A percentile compares a stretch with the other conserved stretches of the same genome.
phyloP scores from a whole-genome alignment of 2,888 invertebrate species.

The Pachymerium ferrugineum region DNA sequence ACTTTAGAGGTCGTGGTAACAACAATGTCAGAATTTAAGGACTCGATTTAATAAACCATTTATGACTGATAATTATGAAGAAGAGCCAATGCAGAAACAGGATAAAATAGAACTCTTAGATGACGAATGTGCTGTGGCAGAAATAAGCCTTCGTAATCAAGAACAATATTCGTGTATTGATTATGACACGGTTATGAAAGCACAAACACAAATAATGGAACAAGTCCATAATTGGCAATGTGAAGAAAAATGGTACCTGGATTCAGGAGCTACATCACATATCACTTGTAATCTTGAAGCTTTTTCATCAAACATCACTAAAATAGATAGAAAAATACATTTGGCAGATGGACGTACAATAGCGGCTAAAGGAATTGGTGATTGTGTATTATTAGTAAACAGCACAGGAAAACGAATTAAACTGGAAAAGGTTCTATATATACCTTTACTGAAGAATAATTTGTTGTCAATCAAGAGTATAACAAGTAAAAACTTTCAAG shows the following conservation, averaged over 20 bases:
- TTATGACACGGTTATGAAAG: neutral
- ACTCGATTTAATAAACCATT: too few species aligned
- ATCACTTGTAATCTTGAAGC: neutral
- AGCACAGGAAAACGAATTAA: neutral
- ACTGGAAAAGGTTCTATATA: neutral
- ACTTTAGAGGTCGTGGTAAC: too few species aligned
- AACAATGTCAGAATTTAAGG: too few species aligned
- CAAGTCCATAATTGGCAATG: neutral
- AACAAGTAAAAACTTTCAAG: neutral
- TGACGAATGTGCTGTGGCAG: neutral
- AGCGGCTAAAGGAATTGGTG: neutral
- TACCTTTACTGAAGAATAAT: neutral
- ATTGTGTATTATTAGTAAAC: neutral
- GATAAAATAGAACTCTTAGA: too few species aligned
- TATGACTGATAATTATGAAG: too few species aligned
- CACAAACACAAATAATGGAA: neutral
- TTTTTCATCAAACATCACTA: too few species aligned
- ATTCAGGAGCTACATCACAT: neutral
- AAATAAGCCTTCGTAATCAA: too few species aligned
- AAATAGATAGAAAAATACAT: neutral
- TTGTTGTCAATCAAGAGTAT: neutral
- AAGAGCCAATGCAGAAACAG: too few species aligned
- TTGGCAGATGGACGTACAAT: neutral
- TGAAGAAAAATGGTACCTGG: neutral
- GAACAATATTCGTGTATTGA: neutral